Conservation (phyloP, 2,797 vertebrate genomes). For the Xenopus petersii region DNA sequence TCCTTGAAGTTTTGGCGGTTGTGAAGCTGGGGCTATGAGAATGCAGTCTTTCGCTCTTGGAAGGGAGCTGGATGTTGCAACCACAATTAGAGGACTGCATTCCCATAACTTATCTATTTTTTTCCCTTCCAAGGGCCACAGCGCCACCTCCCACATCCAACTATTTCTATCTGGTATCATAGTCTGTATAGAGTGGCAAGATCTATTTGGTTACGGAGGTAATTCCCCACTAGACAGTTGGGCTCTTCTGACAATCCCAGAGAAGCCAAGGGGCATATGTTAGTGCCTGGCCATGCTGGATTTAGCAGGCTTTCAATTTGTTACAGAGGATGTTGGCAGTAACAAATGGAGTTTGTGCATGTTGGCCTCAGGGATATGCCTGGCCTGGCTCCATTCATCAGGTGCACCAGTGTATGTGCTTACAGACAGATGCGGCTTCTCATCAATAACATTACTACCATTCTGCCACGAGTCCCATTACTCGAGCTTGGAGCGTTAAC, state of each 20-base stretch:
- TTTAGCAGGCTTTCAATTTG: slow-evolving; percentile 8
- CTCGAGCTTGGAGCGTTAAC: too few species aligned
- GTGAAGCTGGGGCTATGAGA: too few species aligned
- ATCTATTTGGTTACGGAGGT: background rate
- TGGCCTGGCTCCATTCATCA: slow-evolving; percentile 2
- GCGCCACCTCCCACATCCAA: too few species aligned
- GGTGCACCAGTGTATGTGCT: background rate
- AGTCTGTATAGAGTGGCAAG: too few species aligned
- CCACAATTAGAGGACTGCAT: too few species aligned
- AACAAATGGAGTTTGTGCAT: slow-evolving; percentile 31
- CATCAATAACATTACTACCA: background rate
- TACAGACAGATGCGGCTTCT: background rate
- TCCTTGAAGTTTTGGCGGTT: too few species aligned
- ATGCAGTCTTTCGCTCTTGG: too few species aligned
- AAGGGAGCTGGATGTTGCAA: too few species aligned
- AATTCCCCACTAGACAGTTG: slow-evolving; percentile 1
- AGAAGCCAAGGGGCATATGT: slow-evolving; percentile 4
- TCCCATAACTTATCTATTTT: too few species aligned
- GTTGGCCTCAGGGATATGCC: slow-evolving; percentile 3
- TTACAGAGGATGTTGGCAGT: slow-evolving; percentile 12
- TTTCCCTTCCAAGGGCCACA: too few species aligned
- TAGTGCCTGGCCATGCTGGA: background rate
- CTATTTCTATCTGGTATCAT: too few species aligned
- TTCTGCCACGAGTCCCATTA: too few species aligned
- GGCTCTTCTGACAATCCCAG: background rate